Evolutionary conservation across 37 sponge, comb jelly and placozoan species (phyloP), one percentile per base, ranked within the genome.

Genomic region (Beroe ovata): DNA sequence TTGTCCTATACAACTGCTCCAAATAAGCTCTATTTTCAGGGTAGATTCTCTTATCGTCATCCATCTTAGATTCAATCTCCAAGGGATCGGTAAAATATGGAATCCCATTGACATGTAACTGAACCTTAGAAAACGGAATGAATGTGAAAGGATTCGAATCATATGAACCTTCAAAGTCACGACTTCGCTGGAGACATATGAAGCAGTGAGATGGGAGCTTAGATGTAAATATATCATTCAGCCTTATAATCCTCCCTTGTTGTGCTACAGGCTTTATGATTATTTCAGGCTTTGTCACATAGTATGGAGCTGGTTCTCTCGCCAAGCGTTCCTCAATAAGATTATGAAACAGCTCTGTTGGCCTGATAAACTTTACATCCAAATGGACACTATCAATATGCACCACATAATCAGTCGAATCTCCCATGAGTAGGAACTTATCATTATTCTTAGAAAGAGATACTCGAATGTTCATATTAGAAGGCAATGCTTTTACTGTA

Each of bases 81-180:
- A 69, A 28, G 26, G 71, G 71, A 21, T 69, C 71, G 6, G 71
- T 19, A 28, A 69, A 69, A 25, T 69, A 69, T 36, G 71, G 71
- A 36, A 36, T 69, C 19, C 71, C 71, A 21, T 69, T 35, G 19
- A 69, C 25, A 69, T 69, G 71, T 28, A 69, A 21, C 8, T 69
- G 36, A 21, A 69, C 6, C 20, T 29, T 36, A 28, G 18, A 16
- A 28, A 69, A 69, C 20, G 71, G 71, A 8, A 69, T 35, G 20
- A 69, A 69, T 16, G 38, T 35, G 32, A 36, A 69, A 6, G 71
- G 71, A 25, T 69, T 69, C 6, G 71, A 36, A 19, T 16, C 25
- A 69, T 16, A 16, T 21, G 36, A 36, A 1, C 71, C 71, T 8
- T 29, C 36, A 35, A 69, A 69, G 20, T 69, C 71, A 69, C 38